Evolutionary conservation across 2,888 invertebrate genomes (phyloP).

Genomic region (Amblyjoppa fuscipennis): DNA sequence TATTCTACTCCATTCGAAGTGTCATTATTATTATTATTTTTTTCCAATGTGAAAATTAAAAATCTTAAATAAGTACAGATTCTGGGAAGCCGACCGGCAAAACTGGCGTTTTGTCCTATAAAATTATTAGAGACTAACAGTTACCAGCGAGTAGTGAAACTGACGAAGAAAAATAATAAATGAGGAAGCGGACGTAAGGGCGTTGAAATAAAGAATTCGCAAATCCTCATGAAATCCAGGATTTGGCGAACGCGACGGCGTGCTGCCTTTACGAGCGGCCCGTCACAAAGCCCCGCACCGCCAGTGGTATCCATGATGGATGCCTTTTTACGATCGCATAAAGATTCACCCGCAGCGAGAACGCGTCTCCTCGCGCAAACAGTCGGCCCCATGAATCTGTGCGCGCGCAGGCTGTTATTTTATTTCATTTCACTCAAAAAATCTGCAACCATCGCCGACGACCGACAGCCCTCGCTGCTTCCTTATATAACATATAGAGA

Average conservation of each 20-base stretch:
- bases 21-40: too few species aligned
- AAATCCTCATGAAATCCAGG: slow-evolving; percentile 60
- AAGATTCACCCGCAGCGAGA: slow-evolving; percentile 55
- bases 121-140: too few species aligned
- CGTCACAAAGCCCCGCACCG: slow-evolving; percentile 10
- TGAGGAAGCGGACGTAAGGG: not conserved
- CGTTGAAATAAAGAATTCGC: not conserved
- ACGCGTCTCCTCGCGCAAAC: not conserved
- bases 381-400: not conserved
- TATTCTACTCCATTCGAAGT: too few species aligned
- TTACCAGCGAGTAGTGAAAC: not conserved
- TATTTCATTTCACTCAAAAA: not conserved
- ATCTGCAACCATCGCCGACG: not conserved
- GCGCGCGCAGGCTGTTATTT: not conserved
- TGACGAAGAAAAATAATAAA: not conserved
- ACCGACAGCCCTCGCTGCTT: not conserved
- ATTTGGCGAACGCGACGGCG: slow-evolving; percentile 69
- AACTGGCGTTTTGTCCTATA: too few species aligned
- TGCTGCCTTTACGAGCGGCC: slow-evolving; percentile 69
- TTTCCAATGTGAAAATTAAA: too few species aligned
- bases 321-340: slow-evolving; percentile 73
- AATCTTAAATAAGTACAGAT: too few species aligned
- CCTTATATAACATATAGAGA: not conserved
- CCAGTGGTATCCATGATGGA: slow-evolving; percentile 68
- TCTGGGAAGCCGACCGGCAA: too few species aligned